Evolutionary conservation across 1,140 invertebrate genomes (phyloP), one percentile per base, ranked within the genome.

Genomic region (Bombus vancouverensis): DNA sequence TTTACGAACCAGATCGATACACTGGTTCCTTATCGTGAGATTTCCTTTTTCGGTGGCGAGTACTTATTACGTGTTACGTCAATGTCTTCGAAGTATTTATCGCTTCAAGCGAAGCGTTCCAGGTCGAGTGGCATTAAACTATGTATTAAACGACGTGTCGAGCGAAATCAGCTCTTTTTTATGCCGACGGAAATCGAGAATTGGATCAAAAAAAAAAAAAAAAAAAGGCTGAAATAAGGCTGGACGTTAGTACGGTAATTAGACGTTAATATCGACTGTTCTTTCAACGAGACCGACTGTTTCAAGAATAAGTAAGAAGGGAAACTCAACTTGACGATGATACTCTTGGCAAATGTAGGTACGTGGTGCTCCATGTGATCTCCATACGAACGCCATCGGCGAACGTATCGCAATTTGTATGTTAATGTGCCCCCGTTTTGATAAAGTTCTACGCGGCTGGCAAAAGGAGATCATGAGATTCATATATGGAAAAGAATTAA

Each of bases 161-260:
- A 68, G 72, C 71, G 86, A 76, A 83, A 87, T 83, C 70, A 47
- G 39, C 28, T 3, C 65, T 86, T 66, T 86, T 78, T 62, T 57
- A 44, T 32, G n/a, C 28, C 44, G 28, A 39, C 57, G 62, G 15
- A 70, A 74, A 53, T 66, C 59, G 6, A 65, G 59, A 70, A 66
- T 85, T 44, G 42, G 57, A 88, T 84, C 83, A 88, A 6, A 85
- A 34, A 28, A 59, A 22, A 4, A 37, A 37, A 32, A 32, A 32
- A 32, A 39, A 5, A 39, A 25, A 8, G 9, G 18, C 18, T 37
- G 22, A 37, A 68, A 10, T 1, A 68, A 77, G 53, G 65, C 13
- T 74, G 59, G n/a, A 75, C 76, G 65, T 84, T 75, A 72, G 78
- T 88, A 81, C n/a, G 82, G 44, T 70, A 80, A 85, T 47, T 72